Base-by-base conservation (phyloP, 2,888 invertebrate genomes). In the Melipona bicolor region DNA sequence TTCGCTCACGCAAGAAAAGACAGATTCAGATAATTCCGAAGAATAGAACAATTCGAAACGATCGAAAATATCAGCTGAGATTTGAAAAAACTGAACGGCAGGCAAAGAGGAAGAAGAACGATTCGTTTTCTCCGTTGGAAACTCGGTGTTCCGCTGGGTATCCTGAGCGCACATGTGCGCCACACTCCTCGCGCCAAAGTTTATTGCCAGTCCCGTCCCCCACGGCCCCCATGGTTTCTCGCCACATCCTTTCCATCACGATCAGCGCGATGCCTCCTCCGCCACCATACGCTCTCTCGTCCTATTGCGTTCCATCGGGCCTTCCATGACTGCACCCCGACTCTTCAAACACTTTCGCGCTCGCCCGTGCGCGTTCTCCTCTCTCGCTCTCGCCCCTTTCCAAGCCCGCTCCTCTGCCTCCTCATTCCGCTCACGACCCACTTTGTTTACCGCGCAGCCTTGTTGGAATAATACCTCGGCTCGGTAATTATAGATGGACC, bases 131-230 rank as follows among this genome's bases (percentile, higher is more conserved):
- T 6, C 17, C 17, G 50, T 32, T 50, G 21, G 11, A 36, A 11
- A 21, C 27, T 6, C 4, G 13, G n/a, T 49, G 59, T 15, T 17
- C 19, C 21, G 62, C 56, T 69, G 83, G 85, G 77, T 88, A 88
- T 88, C 83, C 87, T 83, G 84, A 77, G 79, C 85, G 91, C 91
- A 92, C 93, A 93, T 92, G 92, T 92, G 92, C 89, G 88, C 91
- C 91, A 91, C 93, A 93, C 93, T 92, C 92, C 90, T 91, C 90
- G 91, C 79, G 90, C 86, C 86, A 89, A 90, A 92, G 91, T 93
- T 93, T 93, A 93, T 92, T 92, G 90, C 92, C 91, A 86, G 89
- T 43, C 85, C 84, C 86, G 71, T 52, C 61, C 68, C 65, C 68
- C 76, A n/a, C 19, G 15, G 21, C n/a, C 84, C 59, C 54, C 65